A percentile compares a stretch with the other conserved stretches of the same genome.
Conservation (phyloP, 2,888 invertebrate genomes). For the Cosmorhoe ocellata region DNA sequence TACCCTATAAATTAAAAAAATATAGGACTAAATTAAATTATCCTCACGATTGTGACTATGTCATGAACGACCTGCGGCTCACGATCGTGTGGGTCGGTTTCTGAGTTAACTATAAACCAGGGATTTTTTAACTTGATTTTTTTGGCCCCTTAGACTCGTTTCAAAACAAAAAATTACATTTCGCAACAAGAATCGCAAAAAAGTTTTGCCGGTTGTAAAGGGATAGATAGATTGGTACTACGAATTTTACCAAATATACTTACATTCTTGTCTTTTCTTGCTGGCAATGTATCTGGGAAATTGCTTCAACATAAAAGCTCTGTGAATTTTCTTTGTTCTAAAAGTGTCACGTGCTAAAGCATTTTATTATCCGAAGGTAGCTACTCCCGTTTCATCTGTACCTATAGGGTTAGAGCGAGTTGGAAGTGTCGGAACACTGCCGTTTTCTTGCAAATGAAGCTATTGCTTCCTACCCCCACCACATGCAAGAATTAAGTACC, state of each 20-base stretch:
- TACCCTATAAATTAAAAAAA: too few species aligned
- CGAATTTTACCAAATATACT: background rate
- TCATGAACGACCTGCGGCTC: too few species aligned
- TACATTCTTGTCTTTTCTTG: conserved; percentile 3
- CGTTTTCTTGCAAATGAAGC: conserved; percentile 63
- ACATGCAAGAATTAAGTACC: conserved; percentile 42
- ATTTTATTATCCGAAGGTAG: conserved; percentile 72
- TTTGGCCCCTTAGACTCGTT: too few species aligned
- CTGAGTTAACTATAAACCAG: too few species aligned
- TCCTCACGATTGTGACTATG: too few species aligned
- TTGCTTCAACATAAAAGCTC: conserved; percentile 49
- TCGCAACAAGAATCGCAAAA: too few species aligned
- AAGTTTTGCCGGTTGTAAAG: too few species aligned
- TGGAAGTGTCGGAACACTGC: conserved; percentile 40
- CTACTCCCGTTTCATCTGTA: conserved; percentile 35
- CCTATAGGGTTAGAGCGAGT: conserved; percentile 34
- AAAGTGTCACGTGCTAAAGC: conserved; percentile 69
- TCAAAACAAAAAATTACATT: too few species aligned
- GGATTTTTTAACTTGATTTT: too few species aligned
- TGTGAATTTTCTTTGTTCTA: conserved; percentile 62
- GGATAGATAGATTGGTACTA: too few species aligned
- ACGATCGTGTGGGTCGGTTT: too few species aligned
- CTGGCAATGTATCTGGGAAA: conserved; percentile 25
- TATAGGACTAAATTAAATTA: too few species aligned
- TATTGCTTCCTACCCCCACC: conserved; percentile 42